Percentiles rank a stretch among this genome's conserved stretches.
phyloP scores from a whole-genome alignment of 2,888 invertebrate genomes.

The Luperina nickerlii region DNA sequence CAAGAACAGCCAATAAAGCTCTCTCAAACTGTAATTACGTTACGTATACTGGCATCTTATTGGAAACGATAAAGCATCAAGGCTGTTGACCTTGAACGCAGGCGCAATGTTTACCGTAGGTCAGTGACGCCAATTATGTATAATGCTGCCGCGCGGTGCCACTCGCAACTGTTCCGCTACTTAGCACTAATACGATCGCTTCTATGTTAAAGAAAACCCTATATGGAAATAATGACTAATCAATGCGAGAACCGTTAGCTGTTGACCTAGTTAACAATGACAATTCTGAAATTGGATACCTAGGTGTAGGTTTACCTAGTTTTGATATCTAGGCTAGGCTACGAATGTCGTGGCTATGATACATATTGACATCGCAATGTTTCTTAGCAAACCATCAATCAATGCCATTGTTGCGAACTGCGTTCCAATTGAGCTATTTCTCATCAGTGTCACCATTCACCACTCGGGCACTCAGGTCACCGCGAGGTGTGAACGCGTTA shows the following conservation, averaged over 20 bases:
- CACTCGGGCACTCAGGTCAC: slow-evolving; percentile 17
- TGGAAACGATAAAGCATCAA: slow-evolving; percentile 67
- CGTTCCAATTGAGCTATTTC: slow-evolving; percentile 44
- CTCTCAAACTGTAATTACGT: slow-evolving; percentile 59
- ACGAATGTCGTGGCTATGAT: slow-evolving; percentile 19
- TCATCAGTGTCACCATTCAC: slow-evolving; percentile 38
- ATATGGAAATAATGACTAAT: slow-evolving; percentile 59
- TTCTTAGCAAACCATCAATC: slow-evolving; percentile 49
- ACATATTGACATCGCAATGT: slow-evolving; percentile 36
- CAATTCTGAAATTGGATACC: slow-evolving; percentile 52
- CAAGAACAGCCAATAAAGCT: slow-evolving; percentile 52
- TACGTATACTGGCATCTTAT: slow-evolving; percentile 65
- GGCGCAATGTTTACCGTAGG: slow-evolving; percentile 71
- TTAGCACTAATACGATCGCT: slow-evolving; percentile 50
- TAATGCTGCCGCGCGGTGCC: slow-evolving; percentile 55
- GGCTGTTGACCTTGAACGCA: slow-evolving; percentile 70
- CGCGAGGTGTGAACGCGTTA: slow-evolving; percentile 40
- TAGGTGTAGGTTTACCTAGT: slow-evolving; percentile 31
- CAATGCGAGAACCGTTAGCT: slow-evolving; percentile 52
- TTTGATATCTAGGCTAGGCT: slow-evolving; percentile 33
- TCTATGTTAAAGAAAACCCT: slow-evolving; percentile 45
- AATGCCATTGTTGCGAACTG: slow-evolving; percentile 41
- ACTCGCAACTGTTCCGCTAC: slow-evolving; percentile 57
- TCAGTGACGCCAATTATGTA: slow-evolving; percentile 71
- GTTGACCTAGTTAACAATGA: slow-evolving; percentile 46